Conservation (phyloP, 2,113 vertebrate genomes). For the Spheniscus mendiculus region DNA sequence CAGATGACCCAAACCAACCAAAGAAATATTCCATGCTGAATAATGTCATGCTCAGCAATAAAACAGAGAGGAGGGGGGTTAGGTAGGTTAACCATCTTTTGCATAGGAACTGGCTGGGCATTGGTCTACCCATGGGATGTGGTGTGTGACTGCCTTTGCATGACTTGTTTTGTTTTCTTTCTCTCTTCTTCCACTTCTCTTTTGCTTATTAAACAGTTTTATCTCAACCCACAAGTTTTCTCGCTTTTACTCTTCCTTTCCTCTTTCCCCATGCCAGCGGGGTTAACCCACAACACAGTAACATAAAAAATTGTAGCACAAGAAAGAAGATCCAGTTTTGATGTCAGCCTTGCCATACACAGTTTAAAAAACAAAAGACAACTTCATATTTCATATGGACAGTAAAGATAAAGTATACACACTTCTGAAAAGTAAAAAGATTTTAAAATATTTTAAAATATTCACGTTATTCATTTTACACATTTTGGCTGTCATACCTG, state of each 20-base stretch:
- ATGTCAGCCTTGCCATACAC: background rate
- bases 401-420: background rate
- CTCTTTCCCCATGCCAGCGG: background rate
- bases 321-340: background rate
- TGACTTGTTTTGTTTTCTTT: background rate
- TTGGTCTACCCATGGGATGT: background rate
- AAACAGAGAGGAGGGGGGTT: background rate
- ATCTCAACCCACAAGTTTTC: background rate
- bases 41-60: background rate
- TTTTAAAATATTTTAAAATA: background rate
- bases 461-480: background rate
- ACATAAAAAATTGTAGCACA: background rate
- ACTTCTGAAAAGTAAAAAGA: background rate
- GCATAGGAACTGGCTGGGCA: background rate
- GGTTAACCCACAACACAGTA: background rate
- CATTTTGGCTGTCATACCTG: slow-evolving; percentile 78
- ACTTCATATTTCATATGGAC: background rate
- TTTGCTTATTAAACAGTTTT: background rate
- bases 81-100: background rate
- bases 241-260: background rate
- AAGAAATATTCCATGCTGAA: background rate
- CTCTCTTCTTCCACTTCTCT: background rate
- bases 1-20: background rate
- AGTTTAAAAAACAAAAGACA: background rate
- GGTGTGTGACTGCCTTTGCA: background rate